Base-by-base conservation (phyloP, 2,113 vertebrate species). In the Microtus pennsylvanicus region DNA sequence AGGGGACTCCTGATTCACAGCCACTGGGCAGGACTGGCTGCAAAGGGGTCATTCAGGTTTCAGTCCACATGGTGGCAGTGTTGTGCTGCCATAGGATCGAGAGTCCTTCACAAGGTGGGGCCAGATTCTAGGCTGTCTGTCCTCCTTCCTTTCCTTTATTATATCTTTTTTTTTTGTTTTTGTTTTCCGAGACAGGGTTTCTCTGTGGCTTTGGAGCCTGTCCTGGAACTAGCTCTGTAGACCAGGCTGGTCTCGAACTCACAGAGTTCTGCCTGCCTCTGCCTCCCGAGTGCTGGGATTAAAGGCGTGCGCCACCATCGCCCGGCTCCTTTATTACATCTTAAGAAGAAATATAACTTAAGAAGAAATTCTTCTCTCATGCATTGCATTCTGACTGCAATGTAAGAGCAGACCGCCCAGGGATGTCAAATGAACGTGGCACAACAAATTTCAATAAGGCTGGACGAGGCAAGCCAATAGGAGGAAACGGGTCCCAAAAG, bases 1-100 rank as follows among this genome's bases (percentile, higher is more conserved):
- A 13, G 10, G 22, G 26, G 35, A 42, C 21, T 4, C 38, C 28
- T 30, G 82, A 47, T 38, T 45, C 0, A 13, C 42, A 28, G 45
- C 28, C 22, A 1, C 26, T 2, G 35, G 30, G 19, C 35, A 21
- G 2, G 0, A 9, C 28, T 16, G 35, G 24, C 26, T 3, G 10
- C 33, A 24, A 70, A 58, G 70, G n/a, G 33, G 50, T 28, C 30
- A 22, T 83, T 89, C 19, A 22, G 33, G 16, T 26, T 24, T 26
- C 30, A 0, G 33, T 63, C 87, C 94, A 87, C 86, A 33, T 13
- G 85, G 69, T 85, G 70, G 87, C 61, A 11, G 24, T 22, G 13
- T 58, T 69, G 75, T 11, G 45, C 83, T 12, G 50, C 38, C 70
- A 26, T 33, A 10, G 30, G 21, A 5, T 7, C 16, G 47, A 47